phyloP scores from a whole-genome alignment of 1,140 invertebrate species.

The Zaprionus lachaisei region DNA sequence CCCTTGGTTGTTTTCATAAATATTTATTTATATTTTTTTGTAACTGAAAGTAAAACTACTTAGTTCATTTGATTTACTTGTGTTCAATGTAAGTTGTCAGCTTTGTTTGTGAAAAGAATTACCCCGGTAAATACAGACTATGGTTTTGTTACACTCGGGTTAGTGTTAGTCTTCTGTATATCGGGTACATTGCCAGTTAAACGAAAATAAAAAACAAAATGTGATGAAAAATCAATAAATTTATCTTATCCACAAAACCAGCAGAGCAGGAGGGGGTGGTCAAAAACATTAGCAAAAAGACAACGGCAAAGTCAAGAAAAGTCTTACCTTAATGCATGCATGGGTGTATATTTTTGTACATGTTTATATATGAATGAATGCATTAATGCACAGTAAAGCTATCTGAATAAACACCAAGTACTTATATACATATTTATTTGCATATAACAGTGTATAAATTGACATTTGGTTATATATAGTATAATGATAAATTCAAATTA shows the following conservation, averaged over 20 bases:
- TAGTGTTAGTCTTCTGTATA: background rate
- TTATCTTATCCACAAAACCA: background rate
- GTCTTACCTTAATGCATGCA: background rate
- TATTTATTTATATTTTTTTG: background rate
- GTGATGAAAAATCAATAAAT: constrained; percentile 7
- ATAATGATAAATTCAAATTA: background rate
- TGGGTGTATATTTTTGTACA: background rate
- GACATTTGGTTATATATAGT: background rate
- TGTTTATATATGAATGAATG: background rate
- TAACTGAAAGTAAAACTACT: background rate
- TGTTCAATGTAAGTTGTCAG: background rate
- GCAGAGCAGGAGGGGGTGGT: background rate
- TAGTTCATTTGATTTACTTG: background rate
- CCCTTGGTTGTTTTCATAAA: background rate
- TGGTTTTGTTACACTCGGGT: background rate
- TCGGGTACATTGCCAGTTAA: background rate
- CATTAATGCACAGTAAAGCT: background rate
- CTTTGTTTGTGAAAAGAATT: background rate
- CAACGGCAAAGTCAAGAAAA: background rate
- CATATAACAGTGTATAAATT: background rate
- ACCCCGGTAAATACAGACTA: background rate
- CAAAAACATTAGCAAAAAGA: background rate
- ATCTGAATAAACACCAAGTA: background rate
- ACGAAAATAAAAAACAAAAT: background rate
- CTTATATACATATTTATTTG: background rate